phyloP scores from a whole-genome alignment of 2,888 invertebrate species.

The Sphinx pinastri region DNA sequence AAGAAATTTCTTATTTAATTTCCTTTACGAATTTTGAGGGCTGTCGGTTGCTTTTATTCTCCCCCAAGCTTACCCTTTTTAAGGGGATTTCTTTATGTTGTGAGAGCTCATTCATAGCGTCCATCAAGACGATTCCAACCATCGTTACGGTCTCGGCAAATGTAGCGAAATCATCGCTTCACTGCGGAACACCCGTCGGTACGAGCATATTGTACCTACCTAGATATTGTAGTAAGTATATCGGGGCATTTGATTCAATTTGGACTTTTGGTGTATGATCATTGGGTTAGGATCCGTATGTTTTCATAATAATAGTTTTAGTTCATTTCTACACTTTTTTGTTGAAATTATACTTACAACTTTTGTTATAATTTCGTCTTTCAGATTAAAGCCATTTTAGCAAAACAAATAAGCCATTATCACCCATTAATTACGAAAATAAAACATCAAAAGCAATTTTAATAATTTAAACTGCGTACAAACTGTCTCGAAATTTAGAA shows the following conservation, averaged over 20 bases:
- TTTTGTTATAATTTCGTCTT: too few species aligned
- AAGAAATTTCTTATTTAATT: conserved; percentile 48
- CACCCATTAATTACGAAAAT: neutral
- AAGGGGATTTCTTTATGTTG: conserved; percentile 85
- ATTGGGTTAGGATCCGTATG: neutral
- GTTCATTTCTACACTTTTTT: neutral
- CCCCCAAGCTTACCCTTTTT: conserved; percentile 82
- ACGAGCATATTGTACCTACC: conserved; percentile 77
- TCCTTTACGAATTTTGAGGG: conserved; percentile 51
- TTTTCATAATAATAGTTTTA: neutral
- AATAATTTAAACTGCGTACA: conserved; percentile 11
- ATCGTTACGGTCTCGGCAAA: conserved; percentile 86
- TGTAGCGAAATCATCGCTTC: conserved; percentile 84
- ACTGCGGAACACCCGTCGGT: conserved; percentile 66
- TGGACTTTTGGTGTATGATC: conserved; percentile 43
- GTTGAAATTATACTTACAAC: too few species aligned
- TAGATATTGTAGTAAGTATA: conserved; percentile 56
- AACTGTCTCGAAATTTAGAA: conserved; percentile 21
- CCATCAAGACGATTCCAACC: conserved; percentile 86
- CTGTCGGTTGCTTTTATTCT: conserved; percentile 57
- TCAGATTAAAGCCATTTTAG: too few species aligned
- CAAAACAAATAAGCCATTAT: too few species aligned
- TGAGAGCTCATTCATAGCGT: conserved; percentile 86
- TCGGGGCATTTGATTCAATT: conserved; percentile 68
- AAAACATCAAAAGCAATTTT: neutral